Base-by-base conservation (phyloP, 2,113 vertebrate genomes). In the Oostethus manadensis region DNA sequence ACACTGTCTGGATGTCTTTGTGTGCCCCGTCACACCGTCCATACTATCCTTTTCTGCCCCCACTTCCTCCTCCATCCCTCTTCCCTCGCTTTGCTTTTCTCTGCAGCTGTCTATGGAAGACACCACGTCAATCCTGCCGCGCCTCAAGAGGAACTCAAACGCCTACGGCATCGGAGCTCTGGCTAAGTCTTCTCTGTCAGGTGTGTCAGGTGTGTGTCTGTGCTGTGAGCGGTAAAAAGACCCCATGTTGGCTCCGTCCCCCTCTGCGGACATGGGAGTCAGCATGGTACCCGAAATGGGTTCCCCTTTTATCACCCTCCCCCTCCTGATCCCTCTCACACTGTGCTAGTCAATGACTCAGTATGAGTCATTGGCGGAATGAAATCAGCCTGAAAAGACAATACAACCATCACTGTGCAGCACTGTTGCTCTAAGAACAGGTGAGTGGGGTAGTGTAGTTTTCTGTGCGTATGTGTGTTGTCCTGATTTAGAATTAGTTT, bases 141-240 rank as follows among this genome's bases (percentile, higher is more conserved):
- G 94, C 77, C 91, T 98, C 80, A 99, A 98, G 84, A 98, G 97
- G 87, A 90, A 94, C 78, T 94, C 97, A 66, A 97, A 98, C 62
- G 92, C 94, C 66, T 99, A 98, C 58, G 93, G 97, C 85, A 99
- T 99, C 73, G 96, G 97, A 55, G 97, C 97, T 87, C 89, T 99
- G 90, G 97, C 97, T 90, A 99, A 99, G 86, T 96, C 97, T 56
- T 99, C 97, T 71, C 94, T 99, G 91, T 93, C 96, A 94, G 97
- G 97, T 98, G 90, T 91, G 90, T 89, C 89, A 91, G 90, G 90
- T 90, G 90, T 91, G 90, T 91, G 89, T 91, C 86, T 91, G 89
- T 91, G 82, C 80, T 89, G 86, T 87, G 75, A 86, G 84, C 87
- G 90, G 89, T 90, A 91, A 89, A 89, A 46, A 22, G 78, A 84